Evolutionary conservation across 2,113 vertebrate genomes (phyloP).

Genomic region (Gorsachius goisagi): DNA sequence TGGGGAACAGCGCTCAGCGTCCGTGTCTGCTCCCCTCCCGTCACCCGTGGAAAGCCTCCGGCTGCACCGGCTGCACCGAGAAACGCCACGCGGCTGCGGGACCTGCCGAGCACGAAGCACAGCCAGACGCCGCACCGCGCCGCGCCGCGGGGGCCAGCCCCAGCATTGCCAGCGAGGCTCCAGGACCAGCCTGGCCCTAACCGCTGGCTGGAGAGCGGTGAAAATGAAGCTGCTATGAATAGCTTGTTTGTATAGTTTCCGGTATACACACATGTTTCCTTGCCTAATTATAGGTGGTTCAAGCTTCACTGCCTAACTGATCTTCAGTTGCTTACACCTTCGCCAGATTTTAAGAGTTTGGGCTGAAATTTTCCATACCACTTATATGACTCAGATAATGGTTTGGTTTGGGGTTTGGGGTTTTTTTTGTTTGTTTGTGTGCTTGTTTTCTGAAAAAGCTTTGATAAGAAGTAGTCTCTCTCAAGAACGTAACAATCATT

Average conservation of each 20-base stretch:
- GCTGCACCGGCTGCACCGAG: background rate
- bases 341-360: background rate
- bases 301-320: background rate
- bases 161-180: fast-evolving
- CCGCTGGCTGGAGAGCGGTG: background rate
- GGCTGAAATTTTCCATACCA: background rate
- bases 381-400: background rate
- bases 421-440: background rate
- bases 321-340: background rate
- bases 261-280: background rate
- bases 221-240: background rate
- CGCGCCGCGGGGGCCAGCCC: fast-evolving
- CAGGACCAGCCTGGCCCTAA: fast-evolving
- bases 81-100: fast-evolving
- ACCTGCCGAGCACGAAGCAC: fast-evolving
- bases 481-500: background rate
- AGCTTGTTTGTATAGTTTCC: constrained; percentile 33
- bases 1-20: fast-evolving
- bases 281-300: constrained; percentile 20
- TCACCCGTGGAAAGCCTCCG: fast-evolving
- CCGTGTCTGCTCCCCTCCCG: background rate
- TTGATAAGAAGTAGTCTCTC: background rate
- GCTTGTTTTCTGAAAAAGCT: background rate
- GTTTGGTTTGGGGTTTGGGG: background rate
- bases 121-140: fast-evolving